Base-by-base conservation (phyloP, 2,113 vertebrate genomes). In the Microtus richardsoni region DNA sequence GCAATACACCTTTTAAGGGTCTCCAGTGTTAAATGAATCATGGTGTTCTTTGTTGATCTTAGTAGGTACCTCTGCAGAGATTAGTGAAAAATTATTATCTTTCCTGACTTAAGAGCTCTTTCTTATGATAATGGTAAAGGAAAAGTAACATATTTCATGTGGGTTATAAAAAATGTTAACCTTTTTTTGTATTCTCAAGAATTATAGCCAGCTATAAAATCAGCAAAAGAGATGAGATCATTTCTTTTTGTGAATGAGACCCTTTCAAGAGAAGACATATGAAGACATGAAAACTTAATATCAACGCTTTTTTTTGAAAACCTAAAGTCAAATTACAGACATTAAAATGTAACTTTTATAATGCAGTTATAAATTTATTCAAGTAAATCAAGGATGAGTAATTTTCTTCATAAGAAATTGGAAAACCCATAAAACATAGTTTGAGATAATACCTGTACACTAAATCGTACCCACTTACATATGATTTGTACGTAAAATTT, bases 51-150 rank as follows among this genome's bases (percentile, higher is more conserved):
- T 97, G 94, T 96, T 97, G 97, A 96, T 97, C 93, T 96, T 97
- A 92, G 12, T 71, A 62, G 79, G 47, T 88, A 88, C 71, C 26
- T 28, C 41, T 95, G 36, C 93, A 86, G 88, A 97, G 85, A 93
- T 97, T 87, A 95, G 93, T 93, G 89, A 96, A 94, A 96, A 95
- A 74, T 91, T 96, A 97, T 95, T 97, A 96, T 96, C 96, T 94
- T 92, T 91, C 82, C 88, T 96, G 82, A 92, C 68, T 96, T 95
- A 92, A 89, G 80, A 96, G 89, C 71, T 79, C 95, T 96, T 96
- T 97, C 91, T 96, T 97, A 96, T 71, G 47, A 89, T 96, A 97
- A 97, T 95, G 91, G 74, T 94, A 96, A 86, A 93, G 91, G 93
- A 78, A 90, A 96, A 95, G 86, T 91, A 95, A 78, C 86, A 95